Evolutionary conservation across 2,888 invertebrate species (phyloP).

Genomic region (Octonoba sinensis): DNA sequence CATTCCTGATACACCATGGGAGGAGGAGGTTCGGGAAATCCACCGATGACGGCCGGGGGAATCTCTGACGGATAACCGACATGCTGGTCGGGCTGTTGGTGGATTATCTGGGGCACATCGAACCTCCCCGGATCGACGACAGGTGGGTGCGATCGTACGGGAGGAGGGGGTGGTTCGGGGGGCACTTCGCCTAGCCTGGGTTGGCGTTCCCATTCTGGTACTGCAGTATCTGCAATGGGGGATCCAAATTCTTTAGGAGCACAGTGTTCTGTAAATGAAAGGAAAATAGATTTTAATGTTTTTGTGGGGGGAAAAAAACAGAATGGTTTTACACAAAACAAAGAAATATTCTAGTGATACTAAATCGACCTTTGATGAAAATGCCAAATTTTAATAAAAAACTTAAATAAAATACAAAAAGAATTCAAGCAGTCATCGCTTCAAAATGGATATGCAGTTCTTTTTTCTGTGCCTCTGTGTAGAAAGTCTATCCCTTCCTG

Average conservation of each 20-base stretch:
- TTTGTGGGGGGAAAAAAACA: no score
- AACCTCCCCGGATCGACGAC: conserved; percentile 43
- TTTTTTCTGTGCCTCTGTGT: no score
- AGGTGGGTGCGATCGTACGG: conserved; percentile 2
- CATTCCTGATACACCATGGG: conserved; percentile 42
- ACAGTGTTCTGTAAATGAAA: conserved; percentile 30
- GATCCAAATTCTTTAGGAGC: conserved; percentile 45
- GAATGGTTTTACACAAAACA: no score
- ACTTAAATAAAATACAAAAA: no score
- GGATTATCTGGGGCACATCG: conserved; percentile 38
- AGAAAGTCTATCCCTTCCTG: no score
- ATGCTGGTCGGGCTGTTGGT: conserved; percentile 51
- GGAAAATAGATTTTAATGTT: neutral
- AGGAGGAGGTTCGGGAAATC: conserved; percentile 55
- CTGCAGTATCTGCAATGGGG: conserved; percentile 29
- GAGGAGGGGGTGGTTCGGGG: conserved; percentile 48
- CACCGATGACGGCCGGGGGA: conserved; percentile 35
- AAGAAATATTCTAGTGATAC: no score
- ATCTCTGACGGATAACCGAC: conserved; percentile 43
- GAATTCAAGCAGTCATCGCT: no score
- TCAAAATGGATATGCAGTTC: no score
- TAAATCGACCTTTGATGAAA: no score
- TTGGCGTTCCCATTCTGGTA: conserved; percentile 53
- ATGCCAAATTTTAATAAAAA: no score
- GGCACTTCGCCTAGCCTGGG: conserved; percentile 37